phyloP scores from a whole-genome alignment of 2,888 invertebrate species.

The Litoditis marina region DNA sequence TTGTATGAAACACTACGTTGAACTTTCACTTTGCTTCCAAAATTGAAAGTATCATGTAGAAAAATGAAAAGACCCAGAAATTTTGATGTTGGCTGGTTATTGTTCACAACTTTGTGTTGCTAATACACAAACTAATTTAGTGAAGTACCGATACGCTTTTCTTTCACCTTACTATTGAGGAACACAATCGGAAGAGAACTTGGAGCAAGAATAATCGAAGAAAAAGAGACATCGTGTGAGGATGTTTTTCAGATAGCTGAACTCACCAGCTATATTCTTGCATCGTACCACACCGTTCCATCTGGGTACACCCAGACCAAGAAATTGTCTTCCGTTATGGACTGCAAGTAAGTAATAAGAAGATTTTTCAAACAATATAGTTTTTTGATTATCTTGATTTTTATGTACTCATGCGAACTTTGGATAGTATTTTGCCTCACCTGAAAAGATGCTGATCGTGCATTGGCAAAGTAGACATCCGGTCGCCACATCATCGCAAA shows the following conservation, averaged over 20 bases:
- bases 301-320: conserved; percentile 59
- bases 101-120: too few relatives aligned
- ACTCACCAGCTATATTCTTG: conserved; percentile 37
- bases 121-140: not conserved
- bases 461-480: conserved; percentile 58
- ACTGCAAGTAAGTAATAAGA: conserved; percentile 16
- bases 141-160: not conserved
- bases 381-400: not conserved
- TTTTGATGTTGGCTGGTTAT: too few relatives aligned
- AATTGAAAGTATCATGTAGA: too few relatives aligned
- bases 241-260: not conserved
- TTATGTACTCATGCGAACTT: conserved; percentile 3
- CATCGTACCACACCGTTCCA: conserved; percentile 59
- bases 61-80: too few relatives aligned
- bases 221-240: not conserved
- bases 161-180: too few relatives aligned
- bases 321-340: conserved; percentile 60
- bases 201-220: not conserved
- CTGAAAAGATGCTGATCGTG: conserved; percentile 50
- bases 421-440: conserved; percentile 15
- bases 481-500: conserved; percentile 59
- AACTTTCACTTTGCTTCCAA: too few relatives aligned
- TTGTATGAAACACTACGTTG: too few relatives aligned
- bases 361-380: not conserved
- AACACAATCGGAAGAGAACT: not conserved